phyloP scores from a whole-genome alignment of 1,140 invertebrate species.

The Drosophila baimaii region DNA sequence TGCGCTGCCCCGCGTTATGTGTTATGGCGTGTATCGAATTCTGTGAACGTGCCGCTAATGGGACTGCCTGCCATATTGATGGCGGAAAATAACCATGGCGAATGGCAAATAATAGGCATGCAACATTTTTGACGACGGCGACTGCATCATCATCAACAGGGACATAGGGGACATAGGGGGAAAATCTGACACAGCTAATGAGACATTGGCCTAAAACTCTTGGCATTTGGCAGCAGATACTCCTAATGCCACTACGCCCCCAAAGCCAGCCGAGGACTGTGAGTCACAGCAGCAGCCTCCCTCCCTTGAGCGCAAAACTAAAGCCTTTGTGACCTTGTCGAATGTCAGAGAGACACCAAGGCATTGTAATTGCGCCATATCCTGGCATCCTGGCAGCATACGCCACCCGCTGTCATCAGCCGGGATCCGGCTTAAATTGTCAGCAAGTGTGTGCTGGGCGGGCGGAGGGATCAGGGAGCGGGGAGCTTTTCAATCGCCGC shows the following conservation, averaged over 20 bases:
- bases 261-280: constrained; percentile 1
- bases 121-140: constrained; percentile 35
- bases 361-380: constrained; percentile 32
- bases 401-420: constrained; percentile 59
- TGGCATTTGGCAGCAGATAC: constrained; percentile 29
- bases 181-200: constrained; percentile 50
- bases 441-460: constrained; percentile 38
- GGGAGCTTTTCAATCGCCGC: constrained; percentile 35
- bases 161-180: constrained; percentile 36
- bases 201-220: constrained; percentile 25
- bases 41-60: constrained; percentile 52
- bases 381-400: constrained; percentile 18
- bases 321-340: constrained; percentile 63
- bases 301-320: constrained; percentile 16
- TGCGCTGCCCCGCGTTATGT: too few species aligned
- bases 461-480: too few species aligned
- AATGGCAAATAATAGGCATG: constrained; percentile 51
- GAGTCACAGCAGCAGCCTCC: constrained; percentile 31
- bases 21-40: constrained; percentile 37
- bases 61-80: constrained; percentile 51
- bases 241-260: not conserved
- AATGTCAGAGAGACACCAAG: constrained; percentile 61
- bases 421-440: constrained; percentile 67
- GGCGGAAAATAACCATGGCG: constrained; percentile 41
- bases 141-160: constrained; percentile 36